phyloP scores from a whole-genome alignment of 2,888 invertebrate species.

The Siphlonurus alternatus region DNA sequence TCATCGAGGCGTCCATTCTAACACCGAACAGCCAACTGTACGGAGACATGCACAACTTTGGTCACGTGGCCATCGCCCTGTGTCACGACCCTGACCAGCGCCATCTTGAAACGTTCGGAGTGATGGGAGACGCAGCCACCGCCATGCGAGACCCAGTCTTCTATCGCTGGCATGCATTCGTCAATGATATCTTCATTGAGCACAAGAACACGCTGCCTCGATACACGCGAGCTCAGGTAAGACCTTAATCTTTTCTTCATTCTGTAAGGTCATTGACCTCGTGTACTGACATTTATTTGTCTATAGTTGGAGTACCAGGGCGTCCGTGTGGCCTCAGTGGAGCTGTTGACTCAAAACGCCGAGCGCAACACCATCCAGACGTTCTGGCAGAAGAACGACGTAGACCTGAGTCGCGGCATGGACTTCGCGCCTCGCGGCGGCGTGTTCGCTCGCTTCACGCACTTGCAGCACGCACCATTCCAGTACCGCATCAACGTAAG shows the following conservation, averaged over 20 bases:
- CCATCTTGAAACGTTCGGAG: conserved; percentile 37
- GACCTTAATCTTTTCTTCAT: not conserved
- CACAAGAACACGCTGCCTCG: conserved; percentile 52
- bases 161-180: conserved; percentile 68
- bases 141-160: conserved; percentile 78
- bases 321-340: conserved; percentile 38
- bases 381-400: too few species aligned
- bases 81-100: conserved; percentile 20
- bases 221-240: conserved; percentile 41
- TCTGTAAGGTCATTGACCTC: not conserved
- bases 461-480: conserved; percentile 60
- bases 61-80: conserved; percentile 17
- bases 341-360: conserved; percentile 28
- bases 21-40: conserved; percentile 7
- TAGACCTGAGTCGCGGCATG: too few species aligned
- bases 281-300: too few species aligned
- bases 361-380: too few species aligned
- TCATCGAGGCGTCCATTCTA: conserved; percentile 18
- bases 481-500: too few species aligned
- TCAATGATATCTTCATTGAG: conserved; percentile 60
- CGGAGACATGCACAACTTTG: conserved; percentile 21
- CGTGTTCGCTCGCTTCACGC: conserved; percentile 55
- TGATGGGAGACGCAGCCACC: conserved; percentile 69
- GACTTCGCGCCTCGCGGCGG: conserved; percentile 64
- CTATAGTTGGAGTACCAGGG: conserved; percentile 44